Percentiles rank a stretch among this genome's conserved stretches.
These are phyloP conservation scores for Syritta pipiens DNA, from an alignment of 2,888 invertebrate species.

Conservation along the genomic window DNA sequence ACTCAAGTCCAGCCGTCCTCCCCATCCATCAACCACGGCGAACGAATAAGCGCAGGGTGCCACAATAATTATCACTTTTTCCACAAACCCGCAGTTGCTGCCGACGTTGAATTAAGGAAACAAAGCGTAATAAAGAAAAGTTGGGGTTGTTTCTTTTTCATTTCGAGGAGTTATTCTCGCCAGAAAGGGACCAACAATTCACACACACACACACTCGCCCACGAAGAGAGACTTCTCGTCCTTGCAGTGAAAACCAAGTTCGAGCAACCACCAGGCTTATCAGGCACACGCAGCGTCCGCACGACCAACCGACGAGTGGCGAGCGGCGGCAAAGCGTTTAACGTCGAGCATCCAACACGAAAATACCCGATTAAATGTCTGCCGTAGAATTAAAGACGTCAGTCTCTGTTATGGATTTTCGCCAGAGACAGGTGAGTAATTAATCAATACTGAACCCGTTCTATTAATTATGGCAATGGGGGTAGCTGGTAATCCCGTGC, in stretches of 20 bases:
- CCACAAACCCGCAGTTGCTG: slow-evolving; percentile 1
- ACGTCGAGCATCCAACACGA: slow-evolving; percentile 39
- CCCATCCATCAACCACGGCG: slow-evolving; percentile 10
- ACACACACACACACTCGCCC: too few relatives aligned
- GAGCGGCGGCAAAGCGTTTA: slow-evolving; percentile 1
- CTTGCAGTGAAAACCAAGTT: slow-evolving; percentile 22
- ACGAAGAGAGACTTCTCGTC: too few relatives aligned
- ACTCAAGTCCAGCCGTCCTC: neutral
- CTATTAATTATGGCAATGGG: slow-evolving; percentile 39
- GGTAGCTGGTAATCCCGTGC: slow-evolving; percentile 3
- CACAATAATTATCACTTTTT: slow-evolving; percentile 40
- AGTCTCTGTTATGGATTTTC: slow-evolving; percentile 72
- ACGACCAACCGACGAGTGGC: neutral
- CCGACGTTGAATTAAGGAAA: slow-evolving; percentile 25
- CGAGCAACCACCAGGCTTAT: neutral
- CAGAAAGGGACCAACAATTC: slow-evolving; percentile 44
- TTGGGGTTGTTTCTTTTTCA: slow-evolving; percentile 1
- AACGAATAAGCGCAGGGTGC: slow-evolving; percentile 27
- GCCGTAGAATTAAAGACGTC: slow-evolving; percentile 70
- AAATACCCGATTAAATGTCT: slow-evolving; percentile 70
- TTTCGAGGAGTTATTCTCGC: neutral
- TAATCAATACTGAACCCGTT: slow-evolving; percentile 55
- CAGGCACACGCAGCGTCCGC: too few relatives aligned
- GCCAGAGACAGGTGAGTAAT: slow-evolving; percentile 71
- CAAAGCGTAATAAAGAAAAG: slow-evolving; percentile 42